phyloP scores from a whole-genome alignment of 2,888 invertebrate species.

The Empis livida region DNA sequence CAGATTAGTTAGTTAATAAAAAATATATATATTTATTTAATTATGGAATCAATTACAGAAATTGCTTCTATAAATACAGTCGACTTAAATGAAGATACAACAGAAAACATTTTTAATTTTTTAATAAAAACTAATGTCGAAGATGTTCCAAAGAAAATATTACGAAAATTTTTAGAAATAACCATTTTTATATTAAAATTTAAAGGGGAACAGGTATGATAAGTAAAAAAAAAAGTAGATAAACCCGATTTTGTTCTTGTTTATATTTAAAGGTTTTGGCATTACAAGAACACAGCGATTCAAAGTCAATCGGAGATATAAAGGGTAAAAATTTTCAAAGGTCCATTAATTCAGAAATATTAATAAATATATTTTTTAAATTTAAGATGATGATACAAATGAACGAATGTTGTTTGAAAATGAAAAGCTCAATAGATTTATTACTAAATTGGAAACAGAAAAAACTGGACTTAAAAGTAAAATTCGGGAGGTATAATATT shows the following conservation, averaged over 20 bases:
- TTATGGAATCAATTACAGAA: no score
- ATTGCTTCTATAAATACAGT: no score
- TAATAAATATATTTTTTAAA: not conserved
- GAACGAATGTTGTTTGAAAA: constrained; percentile 27
- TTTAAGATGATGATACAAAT: constrained; percentile 17
- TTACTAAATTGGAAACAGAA: constrained; percentile 29
- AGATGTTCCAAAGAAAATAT: constrained; percentile 28
- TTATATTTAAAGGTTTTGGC: constrained; percentile 7
- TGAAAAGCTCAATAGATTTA: constrained; percentile 27
- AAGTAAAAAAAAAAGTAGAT: not conserved
- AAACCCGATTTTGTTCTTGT: not conserved
- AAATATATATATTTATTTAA: no score
- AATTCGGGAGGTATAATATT: constrained; percentile 21
- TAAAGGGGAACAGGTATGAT: constrained; percentile 26
- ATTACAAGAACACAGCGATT: constrained; percentile 16
- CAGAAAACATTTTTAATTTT: constrained; percentile 28
- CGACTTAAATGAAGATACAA: constrained; percentile 7
- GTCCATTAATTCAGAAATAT: not conserved
- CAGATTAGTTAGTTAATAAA: no score
- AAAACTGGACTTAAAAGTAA: constrained; percentile 22
- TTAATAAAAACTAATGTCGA: constrained; percentile 24
- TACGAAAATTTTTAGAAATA: constrained; percentile 29
- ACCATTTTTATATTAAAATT: constrained; percentile 26
- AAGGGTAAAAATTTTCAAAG: constrained; percentile 11
- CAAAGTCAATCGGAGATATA: constrained; percentile 13